phyloP scores from a whole-genome alignment of 2,888 invertebrate species.

The Coleophora flavipennella region DNA sequence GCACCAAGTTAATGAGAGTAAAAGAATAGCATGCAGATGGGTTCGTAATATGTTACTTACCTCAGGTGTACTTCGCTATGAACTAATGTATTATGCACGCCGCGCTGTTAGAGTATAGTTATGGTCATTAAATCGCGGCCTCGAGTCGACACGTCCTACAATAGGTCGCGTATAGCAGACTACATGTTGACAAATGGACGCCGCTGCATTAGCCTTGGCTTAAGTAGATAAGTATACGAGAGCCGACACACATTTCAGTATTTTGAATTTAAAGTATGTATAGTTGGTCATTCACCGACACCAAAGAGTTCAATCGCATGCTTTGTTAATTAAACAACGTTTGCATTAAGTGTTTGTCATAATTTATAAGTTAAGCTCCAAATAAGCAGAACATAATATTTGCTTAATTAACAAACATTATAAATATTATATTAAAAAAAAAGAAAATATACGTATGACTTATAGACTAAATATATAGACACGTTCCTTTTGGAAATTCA shows the following conservation, averaged over 20 bases:
- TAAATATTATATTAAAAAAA: too few species aligned
- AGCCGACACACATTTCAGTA: neutral
- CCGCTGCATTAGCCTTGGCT: slow-evolving; percentile 37
- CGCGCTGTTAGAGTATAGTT: slow-evolving; percentile 40
- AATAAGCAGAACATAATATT: too few species aligned
- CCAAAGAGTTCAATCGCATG: too few species aligned
- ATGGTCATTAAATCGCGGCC: slow-evolving; percentile 46
- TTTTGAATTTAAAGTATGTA: neutral
- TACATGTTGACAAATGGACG: slow-evolving; percentile 15
- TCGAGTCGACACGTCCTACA: slow-evolving; percentile 39
- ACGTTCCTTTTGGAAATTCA: too few species aligned
- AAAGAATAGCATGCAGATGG: slow-evolving; percentile 38
- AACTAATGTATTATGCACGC: slow-evolving; percentile 46
- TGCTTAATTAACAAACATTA: too few species aligned
- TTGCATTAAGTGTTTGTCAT: too few species aligned
- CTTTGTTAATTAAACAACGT: too few species aligned
- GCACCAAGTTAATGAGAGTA: slow-evolving; percentile 44
- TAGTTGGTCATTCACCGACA: neutral
- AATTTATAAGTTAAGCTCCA: too few species aligned
- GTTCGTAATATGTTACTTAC: slow-evolving; percentile 45
- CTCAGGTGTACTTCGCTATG: slow-evolving; percentile 39
- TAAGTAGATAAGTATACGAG: too few species aligned
- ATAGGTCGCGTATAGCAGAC: slow-evolving; percentile 27
- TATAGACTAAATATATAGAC: too few species aligned
- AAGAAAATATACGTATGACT: too few species aligned